Conservation (phyloP, 2,113 vertebrate genomes). For the Gopherus evgoodei region DNA sequence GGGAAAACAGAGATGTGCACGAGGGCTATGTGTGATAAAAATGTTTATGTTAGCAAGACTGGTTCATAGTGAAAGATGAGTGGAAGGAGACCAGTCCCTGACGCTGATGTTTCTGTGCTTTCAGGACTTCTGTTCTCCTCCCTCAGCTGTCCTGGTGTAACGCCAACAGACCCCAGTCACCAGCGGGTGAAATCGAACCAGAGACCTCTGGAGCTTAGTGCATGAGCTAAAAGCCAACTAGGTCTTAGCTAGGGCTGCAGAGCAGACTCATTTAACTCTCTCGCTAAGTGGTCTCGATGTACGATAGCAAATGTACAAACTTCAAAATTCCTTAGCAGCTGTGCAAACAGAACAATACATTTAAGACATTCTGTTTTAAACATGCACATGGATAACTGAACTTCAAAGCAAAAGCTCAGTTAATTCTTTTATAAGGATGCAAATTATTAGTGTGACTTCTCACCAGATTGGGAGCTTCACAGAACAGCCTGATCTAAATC, state of each 20-base stretch:
- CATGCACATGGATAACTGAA: conserved; percentile 53
- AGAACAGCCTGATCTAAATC: conserved; percentile 55
- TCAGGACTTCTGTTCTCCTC: rapidly evolving
- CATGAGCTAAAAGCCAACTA: too few relatives aligned
- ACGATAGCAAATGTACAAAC: conserved; percentile 13
- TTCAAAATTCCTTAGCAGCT: conserved; percentile 25
- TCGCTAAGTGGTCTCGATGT: not conserved
- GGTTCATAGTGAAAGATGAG: not conserved
- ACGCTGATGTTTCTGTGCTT: not conserved
- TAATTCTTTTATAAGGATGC: conserved; percentile 74
- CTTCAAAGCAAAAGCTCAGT: conserved; percentile 61
- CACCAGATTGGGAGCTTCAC: conserved; percentile 52
- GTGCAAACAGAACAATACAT: conserved; percentile 52
- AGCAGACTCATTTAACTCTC: too few relatives aligned
- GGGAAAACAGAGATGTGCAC: not conserved
- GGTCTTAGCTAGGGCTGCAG: too few relatives aligned
- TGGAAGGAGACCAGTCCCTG: too few relatives aligned
- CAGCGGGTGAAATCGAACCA: too few relatives aligned
- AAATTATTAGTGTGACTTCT: conserved; percentile 72
- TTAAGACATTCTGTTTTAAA: conserved; percentile 54
- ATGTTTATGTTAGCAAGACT: not conserved
- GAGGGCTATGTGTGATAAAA: not conserved
- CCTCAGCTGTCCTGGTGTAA: not conserved
- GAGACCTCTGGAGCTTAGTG: too few relatives aligned
- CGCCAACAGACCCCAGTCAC: too few relatives aligned